Evolutionary conservation across 2,888 invertebrate genomes (phyloP).

Genomic region (Ethmia dodecea): DNA sequence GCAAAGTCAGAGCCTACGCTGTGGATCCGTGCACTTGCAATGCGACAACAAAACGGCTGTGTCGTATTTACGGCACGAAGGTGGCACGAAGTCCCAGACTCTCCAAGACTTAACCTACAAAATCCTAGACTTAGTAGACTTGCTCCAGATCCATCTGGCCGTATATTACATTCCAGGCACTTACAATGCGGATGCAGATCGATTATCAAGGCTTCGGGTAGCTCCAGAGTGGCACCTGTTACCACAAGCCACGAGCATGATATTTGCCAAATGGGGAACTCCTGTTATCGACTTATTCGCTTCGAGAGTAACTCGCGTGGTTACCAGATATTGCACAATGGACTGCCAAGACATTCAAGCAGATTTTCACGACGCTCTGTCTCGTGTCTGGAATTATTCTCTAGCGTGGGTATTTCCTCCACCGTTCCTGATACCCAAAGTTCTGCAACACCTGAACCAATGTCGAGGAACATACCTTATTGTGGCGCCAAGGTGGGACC

Average conservation of each 20-base stretch:
- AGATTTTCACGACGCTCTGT: conserved; percentile 21
- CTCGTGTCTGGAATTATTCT: conserved; percentile 20
- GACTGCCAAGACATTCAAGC: background rate
- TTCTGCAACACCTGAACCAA: conserved; percentile 22
- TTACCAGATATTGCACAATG: conserved; percentile 7
- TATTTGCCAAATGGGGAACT: conserved; percentile 17
- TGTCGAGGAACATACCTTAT: conserved; percentile 15
- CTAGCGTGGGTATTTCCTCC: conserved; percentile 32
- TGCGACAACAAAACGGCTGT: conserved; percentile 22
- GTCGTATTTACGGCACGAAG: conserved; percentile 21
- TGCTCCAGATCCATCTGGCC: conserved; percentile 16
- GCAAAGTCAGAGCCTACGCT: conserved; percentile 6
- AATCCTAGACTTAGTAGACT: conserved; percentile 5
- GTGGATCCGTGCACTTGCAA: conserved; percentile 11
- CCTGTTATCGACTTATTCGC: conserved; percentile 20
- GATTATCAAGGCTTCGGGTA: conserved; percentile 10
- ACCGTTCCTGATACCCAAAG: conserved; percentile 23
- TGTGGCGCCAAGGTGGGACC: conserved; percentile 8
- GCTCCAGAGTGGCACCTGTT: conserved; percentile 22
- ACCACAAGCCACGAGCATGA: conserved; percentile 6
- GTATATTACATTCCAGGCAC: no score
- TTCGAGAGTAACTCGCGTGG: conserved; percentile 10
- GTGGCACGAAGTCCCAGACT: conserved; percentile 18
- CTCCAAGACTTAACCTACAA: background rate
- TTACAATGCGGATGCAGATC: conserved; percentile 16